These are phyloP conservation scores for Dasyurus viverrinus DNA, from an alignment of 2,113 vertebrate genomes.

Conservation along the genomic window DNA sequence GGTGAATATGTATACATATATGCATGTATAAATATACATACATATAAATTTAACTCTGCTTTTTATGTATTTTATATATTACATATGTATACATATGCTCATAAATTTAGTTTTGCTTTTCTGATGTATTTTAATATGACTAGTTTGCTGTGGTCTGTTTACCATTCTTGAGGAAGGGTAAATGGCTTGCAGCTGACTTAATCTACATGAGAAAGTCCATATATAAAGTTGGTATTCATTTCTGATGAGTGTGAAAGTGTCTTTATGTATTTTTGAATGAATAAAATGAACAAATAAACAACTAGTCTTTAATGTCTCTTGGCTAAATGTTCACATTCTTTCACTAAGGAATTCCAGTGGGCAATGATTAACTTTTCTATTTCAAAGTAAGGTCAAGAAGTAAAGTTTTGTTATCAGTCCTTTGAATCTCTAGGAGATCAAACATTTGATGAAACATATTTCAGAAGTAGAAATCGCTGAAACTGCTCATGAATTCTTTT, in stretches of 20 bases:
- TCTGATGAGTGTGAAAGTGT: constrained; percentile 24
- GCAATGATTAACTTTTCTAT: constrained; percentile 75
- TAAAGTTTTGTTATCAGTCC: constrained; percentile 70
- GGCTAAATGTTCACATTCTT: constrained; percentile 55
- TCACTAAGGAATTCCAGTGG: constrained; percentile 52
- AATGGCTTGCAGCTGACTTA: not conserved
- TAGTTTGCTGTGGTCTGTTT: not conserved
- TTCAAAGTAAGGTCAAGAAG: constrained; percentile 44
- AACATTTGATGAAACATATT: constrained; percentile 79
- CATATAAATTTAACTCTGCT: not conserved
- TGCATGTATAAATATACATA: not conserved
- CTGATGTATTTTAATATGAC: constrained; percentile 1
- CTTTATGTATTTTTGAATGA: constrained; percentile 33
- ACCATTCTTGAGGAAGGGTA: not conserved
- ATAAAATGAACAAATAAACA: constrained; percentile 46
- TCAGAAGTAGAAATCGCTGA: constrained; percentile 72
- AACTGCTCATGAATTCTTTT: constrained; percentile 71
- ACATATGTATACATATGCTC: not conserved
- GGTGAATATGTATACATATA: not conserved
- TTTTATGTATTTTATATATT: not conserved
- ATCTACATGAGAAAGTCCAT: not conserved
- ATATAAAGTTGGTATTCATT: not conserved
- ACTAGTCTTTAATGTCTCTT: constrained; percentile 26
- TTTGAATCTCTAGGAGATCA: constrained; percentile 71
- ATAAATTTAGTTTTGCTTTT: not conserved